phyloP scores from a whole-genome alignment of 1,140 invertebrate genomes.

The Gonatopus flavifemur region DNA sequence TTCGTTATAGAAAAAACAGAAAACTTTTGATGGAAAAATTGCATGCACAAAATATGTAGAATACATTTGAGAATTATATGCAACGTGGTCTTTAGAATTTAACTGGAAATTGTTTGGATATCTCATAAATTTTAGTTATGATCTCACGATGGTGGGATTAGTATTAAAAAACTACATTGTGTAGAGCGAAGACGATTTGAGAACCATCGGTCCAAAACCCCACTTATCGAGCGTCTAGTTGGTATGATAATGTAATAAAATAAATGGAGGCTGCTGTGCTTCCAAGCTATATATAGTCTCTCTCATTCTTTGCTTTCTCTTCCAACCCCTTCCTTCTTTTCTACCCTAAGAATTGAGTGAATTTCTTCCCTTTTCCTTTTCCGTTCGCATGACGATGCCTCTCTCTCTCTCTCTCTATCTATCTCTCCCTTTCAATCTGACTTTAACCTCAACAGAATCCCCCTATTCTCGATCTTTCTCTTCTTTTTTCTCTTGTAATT shows the following conservation, averaged over 20 bases:
- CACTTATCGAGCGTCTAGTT: slow-evolving; percentile 56
- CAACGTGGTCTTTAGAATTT: too few species aligned
- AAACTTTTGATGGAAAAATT: too few species aligned
- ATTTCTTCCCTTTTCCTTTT: neutral
- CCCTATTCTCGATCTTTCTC: neutral
- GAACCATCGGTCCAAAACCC: slow-evolving; percentile 53
- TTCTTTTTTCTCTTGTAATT: too few species aligned
- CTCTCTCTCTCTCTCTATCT: slow-evolving; percentile 16
- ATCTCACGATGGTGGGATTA: too few species aligned
- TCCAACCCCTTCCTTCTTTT: slow-evolving; percentile 1
- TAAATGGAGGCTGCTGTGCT: slow-evolving; percentile 55
- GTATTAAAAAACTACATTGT: too few species aligned
- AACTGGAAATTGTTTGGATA: too few species aligned
- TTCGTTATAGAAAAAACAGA: too few species aligned
- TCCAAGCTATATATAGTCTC: slow-evolving; percentile 40
- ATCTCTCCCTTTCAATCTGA: slow-evolving; percentile 6
- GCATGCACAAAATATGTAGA: too few species aligned
- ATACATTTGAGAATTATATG: too few species aligned
- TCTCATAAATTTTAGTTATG: too few species aligned
- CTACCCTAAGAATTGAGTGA: neutral
- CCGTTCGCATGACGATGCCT: neutral
- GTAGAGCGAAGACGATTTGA: slow-evolving; percentile 36
- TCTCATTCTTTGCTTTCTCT: slow-evolving; percentile 10
- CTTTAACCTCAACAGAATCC: too few species aligned
- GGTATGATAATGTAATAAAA: slow-evolving; percentile 63